These are phyloP conservation scores for Cavia aperea DNA, from an alignment of 2,113 vertebrate species.

Conservation along the genomic window DNA sequence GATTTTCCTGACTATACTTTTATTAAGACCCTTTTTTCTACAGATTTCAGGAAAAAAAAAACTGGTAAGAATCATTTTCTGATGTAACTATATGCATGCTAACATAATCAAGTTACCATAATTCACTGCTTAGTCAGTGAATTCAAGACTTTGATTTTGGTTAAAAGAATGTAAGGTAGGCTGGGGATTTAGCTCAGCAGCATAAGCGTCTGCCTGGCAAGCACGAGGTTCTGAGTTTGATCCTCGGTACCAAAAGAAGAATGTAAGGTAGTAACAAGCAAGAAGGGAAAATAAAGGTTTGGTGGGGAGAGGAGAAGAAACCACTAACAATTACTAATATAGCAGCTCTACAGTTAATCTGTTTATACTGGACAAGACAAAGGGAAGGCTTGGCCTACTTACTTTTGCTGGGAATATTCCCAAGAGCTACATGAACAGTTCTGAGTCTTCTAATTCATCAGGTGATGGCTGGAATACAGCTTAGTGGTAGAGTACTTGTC, in stretches of 20 bases:
- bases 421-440: background rate
- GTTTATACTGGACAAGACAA: slow-evolving; percentile 5
- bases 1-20: slow-evolving; percentile 1
- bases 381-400: background rate
- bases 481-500: background rate
- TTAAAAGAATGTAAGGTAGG: slow-evolving; percentile 18
- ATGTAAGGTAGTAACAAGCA: background rate
- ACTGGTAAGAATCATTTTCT: slow-evolving; percentile 40
- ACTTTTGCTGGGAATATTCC: background rate
- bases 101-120: slow-evolving; percentile 37
- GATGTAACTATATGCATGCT: slow-evolving; percentile 30
- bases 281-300: background rate
- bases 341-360: background rate
- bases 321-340: slow-evolving; percentile 12
- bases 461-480: background rate
- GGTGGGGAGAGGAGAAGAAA: background rate
- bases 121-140: slow-evolving; percentile 28
- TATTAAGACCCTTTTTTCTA: slow-evolving; percentile 12
- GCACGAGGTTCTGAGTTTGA: no score
- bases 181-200: no score
- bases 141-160: slow-evolving; percentile 22
- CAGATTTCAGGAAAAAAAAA: slow-evolving; percentile 28
- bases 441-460: background rate
- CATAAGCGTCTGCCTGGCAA: no score
- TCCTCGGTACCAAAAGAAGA: no score